These are phyloP conservation scores for Laspeyria flexula DNA, from an alignment of 2,888 invertebrate genomes.

Conservation along the genomic window DNA sequence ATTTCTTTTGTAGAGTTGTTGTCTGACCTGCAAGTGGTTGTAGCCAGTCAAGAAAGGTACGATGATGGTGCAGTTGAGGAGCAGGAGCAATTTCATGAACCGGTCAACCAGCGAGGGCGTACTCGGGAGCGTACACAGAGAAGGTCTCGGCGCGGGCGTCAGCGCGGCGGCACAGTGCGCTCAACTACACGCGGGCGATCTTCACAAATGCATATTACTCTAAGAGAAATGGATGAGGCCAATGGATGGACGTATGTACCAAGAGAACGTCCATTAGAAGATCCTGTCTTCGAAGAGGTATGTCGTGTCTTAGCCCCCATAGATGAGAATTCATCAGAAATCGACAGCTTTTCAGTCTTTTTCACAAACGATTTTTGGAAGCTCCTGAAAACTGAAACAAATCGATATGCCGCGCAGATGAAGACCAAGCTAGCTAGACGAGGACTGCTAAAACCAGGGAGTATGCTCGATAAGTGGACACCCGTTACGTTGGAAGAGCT, in stretches of 20 bases:
- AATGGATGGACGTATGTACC: constrained; percentile 1
- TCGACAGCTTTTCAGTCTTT: neutral
- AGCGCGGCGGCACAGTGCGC: too few species aligned
- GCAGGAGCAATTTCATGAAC: too few species aligned
- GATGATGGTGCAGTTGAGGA: too few species aligned
- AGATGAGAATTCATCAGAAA: neutral
- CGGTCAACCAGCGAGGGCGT: too few species aligned
- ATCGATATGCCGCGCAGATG: too few species aligned
- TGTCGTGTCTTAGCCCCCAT: neutral
- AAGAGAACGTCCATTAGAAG: neutral
- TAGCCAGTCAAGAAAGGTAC: too few species aligned
- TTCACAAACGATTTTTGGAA: neutral
- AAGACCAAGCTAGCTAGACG: neutral
- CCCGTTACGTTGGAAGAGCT: neutral
- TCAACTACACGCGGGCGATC: too few species aligned
- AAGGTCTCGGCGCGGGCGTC: too few species aligned
- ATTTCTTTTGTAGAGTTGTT: too few species aligned
- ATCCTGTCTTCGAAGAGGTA: neutral
- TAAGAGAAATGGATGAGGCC: neutral
- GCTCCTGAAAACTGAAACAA: constrained; percentile 6
- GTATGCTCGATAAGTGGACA: neutral
- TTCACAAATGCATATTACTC: too few species aligned
- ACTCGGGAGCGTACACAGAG: too few species aligned
- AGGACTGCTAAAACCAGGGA: neutral
- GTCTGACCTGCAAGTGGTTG: too few species aligned